Evolutionary conservation across 2,113 vertebrate genomes (phyloP).

Genomic region (Laterallus jamaicensis): DNA sequence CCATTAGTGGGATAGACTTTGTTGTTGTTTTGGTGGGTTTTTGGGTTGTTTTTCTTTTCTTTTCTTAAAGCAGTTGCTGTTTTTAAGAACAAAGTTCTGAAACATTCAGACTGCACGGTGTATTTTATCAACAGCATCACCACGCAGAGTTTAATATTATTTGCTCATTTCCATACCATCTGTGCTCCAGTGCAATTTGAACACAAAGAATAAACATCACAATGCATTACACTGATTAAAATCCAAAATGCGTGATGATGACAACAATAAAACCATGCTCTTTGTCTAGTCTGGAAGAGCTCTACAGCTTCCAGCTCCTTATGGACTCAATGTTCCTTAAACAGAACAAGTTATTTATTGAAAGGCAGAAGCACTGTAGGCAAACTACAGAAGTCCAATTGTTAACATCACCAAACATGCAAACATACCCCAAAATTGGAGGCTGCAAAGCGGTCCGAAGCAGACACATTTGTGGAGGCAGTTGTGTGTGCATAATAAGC

Average conservation of each 20-base stretch:
- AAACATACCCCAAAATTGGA: constrained; percentile 96
- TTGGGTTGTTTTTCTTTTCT: background rate
- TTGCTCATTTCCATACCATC: constrained; percentile 16
- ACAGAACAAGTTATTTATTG: background rate
- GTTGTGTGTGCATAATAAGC: constrained; percentile 98
- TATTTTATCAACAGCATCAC: background rate
- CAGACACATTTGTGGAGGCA: constrained; percentile 96
- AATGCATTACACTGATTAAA: background rate
- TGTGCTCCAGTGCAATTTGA: constrained; percentile 1
- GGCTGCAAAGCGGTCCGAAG: constrained; percentile 94
- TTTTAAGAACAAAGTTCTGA: constrained; percentile 8
- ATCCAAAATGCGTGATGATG: background rate
- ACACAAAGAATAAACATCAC: background rate
- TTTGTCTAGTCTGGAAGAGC: background rate
- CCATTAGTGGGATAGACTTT: background rate
- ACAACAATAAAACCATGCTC: background rate
- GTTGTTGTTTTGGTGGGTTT: no score
- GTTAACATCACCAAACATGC: background rate
- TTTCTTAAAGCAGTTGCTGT: background rate
- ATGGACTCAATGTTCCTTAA: background rate
- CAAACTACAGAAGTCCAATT: background rate
- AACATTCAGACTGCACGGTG: fast-evolving
- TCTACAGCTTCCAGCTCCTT: background rate
- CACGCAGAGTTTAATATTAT: background rate
- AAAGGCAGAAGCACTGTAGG: background rate